Evolutionary conservation across 2,888 invertebrate species (phyloP), one percentile per base, ranked within the genome.

Genomic region (Trichopria drosophilae): DNA sequence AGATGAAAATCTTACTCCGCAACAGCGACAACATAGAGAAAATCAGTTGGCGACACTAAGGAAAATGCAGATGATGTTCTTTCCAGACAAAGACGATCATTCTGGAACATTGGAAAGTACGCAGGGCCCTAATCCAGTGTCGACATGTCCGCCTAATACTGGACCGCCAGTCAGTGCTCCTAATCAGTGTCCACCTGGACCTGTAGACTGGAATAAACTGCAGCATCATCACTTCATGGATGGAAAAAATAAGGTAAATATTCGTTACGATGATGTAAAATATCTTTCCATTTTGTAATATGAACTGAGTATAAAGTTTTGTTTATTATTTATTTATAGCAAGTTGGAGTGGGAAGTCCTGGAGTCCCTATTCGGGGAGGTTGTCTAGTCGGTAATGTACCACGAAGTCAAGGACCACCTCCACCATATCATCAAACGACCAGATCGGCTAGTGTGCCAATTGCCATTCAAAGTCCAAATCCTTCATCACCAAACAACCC

Each of bases 1-100:
- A 63, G 93, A 93, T 77, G 96, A 96, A 78, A 94, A 95, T 77
- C 80, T 97, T 64, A 97, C 97, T 44, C 95, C 96, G 24, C 93
- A 96, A 73, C 96, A 97, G 75, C 83, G 93, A 46, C 92, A 93
- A 57, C 93, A 94, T 73, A 83, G 97, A 53, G 95, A 95, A 76
- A 93, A 93, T 68, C 91, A 94, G 68, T 79, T 97, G 40, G 95
- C 94, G 4, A 93, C 90, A 53, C 82, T 97, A 56, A 79, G 89
- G 56, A 93, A 94, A 79, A 92, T 96, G 86, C 90, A 94, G 65
- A 90, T 93, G 73, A 87, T 93, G 82, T 77, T 96, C 47, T 93
- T 93, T 78, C 93, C 93, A 0, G 93, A 93, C 69, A 85, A 86
- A 40, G 75, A 77, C 44, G 71, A 75, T 29, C 56, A 63, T 16